phyloP scores from a whole-genome alignment of 2,888 invertebrate genomes.

The Mythimna albipuncta region DNA sequence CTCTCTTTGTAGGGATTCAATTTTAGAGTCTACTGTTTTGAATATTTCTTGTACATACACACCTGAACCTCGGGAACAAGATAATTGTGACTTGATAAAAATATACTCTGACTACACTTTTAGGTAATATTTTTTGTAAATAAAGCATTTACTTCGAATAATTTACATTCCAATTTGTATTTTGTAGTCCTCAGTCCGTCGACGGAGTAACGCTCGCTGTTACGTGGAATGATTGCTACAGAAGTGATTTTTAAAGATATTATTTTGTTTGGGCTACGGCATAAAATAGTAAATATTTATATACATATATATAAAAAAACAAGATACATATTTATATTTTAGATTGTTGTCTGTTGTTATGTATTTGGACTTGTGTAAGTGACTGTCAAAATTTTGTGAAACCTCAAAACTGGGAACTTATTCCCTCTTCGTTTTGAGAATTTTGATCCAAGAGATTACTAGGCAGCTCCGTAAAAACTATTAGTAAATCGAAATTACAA shows the following conservation, averaged over 20 bases:
- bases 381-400: constrained; percentile 21
- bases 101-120: constrained; percentile 69
- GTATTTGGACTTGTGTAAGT: constrained; percentile 12
- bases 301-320: background rate
- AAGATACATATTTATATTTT: constrained; percentile 17
- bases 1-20: constrained; percentile 53
- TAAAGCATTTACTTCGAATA: constrained; percentile 82
- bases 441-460: background rate
- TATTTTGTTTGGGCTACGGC: constrained; percentile 17
- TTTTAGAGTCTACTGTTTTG: constrained; percentile 52
- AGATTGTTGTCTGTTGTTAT: constrained; percentile 4
- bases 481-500: constrained; percentile 27
- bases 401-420: constrained; percentile 1
- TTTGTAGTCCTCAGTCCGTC: constrained; percentile 76
- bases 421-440: background rate
- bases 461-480: constrained; percentile 10
- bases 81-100: constrained; percentile 75
- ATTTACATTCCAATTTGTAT: constrained; percentile 84
- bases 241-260: constrained; percentile 29
- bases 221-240: constrained; percentile 55
- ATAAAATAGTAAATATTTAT: constrained; percentile 15
- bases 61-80: constrained; percentile 80
- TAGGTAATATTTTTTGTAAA: constrained; percentile 73
- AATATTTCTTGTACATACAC: constrained; percentile 58
- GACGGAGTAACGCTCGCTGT: constrained; percentile 57